A percentile compares a stretch with the other conserved stretches of the same genome.
Conservation (phyloP, 2,888 invertebrate genomes). For the Sesia apiformis region DNA sequence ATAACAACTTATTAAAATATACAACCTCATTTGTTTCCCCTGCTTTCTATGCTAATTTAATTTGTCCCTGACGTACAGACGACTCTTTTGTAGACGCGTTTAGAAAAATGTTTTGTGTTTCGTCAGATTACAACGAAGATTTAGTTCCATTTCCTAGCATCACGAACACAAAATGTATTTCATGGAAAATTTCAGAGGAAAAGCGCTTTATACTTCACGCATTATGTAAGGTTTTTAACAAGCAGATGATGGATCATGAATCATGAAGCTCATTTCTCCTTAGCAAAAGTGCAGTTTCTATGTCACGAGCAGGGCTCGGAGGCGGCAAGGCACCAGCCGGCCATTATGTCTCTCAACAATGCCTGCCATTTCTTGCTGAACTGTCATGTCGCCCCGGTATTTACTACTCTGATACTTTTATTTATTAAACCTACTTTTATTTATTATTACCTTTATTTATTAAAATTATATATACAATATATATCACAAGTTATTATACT, state of each 20-base stretch:
- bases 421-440: too few species aligned
- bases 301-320: slow-evolving; percentile 5
- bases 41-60: slow-evolving; percentile 41
- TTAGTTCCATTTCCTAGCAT: too few species aligned
- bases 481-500: too few species aligned
- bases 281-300: neutral
- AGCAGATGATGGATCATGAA: too few species aligned
- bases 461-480: too few species aligned
- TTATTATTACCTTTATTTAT: too few species aligned
- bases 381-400: neutral
- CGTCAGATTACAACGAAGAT: too few species aligned
- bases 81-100: neutral
- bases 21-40: slow-evolving; percentile 29
- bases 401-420: neutral
- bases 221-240: too few species aligned
- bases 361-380: slow-evolving; percentile 1
- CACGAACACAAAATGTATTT: too few species aligned
- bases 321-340: slow-evolving; percentile 3
- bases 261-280: neutral
- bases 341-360: slow-evolving; percentile 6
- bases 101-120: too few species aligned
- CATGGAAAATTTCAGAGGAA: too few species aligned
- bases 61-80: slow-evolving; percentile 19
- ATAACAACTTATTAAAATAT: slow-evolving; percentile 16
- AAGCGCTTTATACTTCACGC: too few species aligned